A percentile compares a stretch with the other conserved stretches of the same genome.
These are phyloP conservation scores for Antigone vipio DNA, from an alignment of 2,113 vertebrate genomes.

Conservation along the genomic window DNA sequence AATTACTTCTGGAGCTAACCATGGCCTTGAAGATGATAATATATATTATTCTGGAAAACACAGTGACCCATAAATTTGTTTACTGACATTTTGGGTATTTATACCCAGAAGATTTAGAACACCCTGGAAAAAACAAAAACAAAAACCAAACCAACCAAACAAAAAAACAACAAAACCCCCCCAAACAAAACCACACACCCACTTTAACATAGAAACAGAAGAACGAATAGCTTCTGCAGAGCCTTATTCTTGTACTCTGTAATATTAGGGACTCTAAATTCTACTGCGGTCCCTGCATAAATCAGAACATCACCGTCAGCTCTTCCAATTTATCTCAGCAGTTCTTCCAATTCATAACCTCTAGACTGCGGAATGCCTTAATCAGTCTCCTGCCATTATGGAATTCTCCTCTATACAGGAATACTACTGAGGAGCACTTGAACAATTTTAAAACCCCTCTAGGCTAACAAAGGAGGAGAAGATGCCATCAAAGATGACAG, in stretches of 20 bases:
- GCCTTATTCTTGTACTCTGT: background rate
- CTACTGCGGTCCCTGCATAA: background rate
- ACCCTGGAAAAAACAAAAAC: rapidly evolving
- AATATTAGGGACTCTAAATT: background rate
- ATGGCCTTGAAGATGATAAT: background rate
- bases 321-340: background rate
- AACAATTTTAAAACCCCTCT: background rate
- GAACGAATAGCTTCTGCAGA: background rate
- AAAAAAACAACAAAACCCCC: no score
- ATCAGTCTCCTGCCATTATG: background rate
- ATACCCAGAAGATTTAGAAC: background rate
- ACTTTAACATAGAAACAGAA: background rate
- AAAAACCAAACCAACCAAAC: background rate
- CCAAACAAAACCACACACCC: no score
- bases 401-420: background rate
- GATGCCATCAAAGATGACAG: background rate
- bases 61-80: background rate
- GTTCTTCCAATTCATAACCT: background rate
- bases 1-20: background rate
- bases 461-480: background rate
- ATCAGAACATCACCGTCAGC: background rate
- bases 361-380: background rate
- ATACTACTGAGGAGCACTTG: background rate
- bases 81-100: background rate
- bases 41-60: background rate